A percentile compares a stretch with the other conserved stretches of the same genome.
Conservation (phyloP, 2,888 invertebrate genomes). For the Acleris laterana region DNA sequence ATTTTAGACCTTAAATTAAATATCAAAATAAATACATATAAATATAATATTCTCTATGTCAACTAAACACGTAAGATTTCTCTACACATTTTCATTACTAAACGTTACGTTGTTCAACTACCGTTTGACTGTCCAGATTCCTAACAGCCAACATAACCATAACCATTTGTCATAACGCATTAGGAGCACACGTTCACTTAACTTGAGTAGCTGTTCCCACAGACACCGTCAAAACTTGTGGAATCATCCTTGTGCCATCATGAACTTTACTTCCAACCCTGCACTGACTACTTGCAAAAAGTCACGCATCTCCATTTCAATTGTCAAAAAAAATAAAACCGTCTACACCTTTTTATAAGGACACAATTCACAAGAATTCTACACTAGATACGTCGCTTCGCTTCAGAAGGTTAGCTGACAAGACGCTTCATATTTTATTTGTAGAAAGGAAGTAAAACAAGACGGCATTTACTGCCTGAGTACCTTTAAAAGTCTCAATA, state of each 20-base stretch:
- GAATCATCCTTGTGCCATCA: conserved; percentile 3
- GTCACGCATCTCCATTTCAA: too few species aligned
- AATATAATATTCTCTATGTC: too few species aligned
- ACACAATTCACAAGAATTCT: too few species aligned
- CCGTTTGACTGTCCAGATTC: background rate
- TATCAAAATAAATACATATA: too few species aligned
- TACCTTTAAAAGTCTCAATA: conserved; percentile 30
- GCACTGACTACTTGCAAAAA: background rate
- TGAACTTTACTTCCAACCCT: background rate
- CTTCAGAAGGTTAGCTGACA: background rate
- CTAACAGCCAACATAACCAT: conserved; percentile 11
- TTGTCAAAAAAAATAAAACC: too few species aligned
- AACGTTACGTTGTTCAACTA: background rate
- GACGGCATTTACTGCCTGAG: conserved; percentile 19
- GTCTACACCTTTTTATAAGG: too few species aligned
- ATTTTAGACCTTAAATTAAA: too few species aligned
- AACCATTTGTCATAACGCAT: conserved; percentile 9
- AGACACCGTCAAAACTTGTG: conserved; percentile 7
- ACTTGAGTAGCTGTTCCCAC: conserved; percentile 7
- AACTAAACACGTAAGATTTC: background rate
- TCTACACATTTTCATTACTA: background rate
- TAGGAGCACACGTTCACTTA: conserved; percentile 10
- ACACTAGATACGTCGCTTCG: too few species aligned
- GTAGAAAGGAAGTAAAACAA: conserved; percentile 24
- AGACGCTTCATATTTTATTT: conserved; percentile 30